These are phyloP conservation scores for Conomelus anceps DNA, from an alignment of 2,888 invertebrate species.

Conservation along the genomic window DNA sequence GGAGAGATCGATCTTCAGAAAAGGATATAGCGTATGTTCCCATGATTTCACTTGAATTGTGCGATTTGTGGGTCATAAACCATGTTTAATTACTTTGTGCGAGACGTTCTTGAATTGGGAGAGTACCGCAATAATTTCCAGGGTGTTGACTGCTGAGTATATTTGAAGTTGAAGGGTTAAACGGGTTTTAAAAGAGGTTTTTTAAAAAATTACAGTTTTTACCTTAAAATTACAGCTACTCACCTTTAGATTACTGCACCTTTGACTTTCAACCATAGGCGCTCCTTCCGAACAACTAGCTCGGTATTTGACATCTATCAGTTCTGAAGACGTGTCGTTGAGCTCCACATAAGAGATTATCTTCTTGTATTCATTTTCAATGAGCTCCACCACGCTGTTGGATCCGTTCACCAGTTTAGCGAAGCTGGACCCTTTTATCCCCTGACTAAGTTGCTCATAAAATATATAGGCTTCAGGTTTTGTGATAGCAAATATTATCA, in stretches of 20 bases:
- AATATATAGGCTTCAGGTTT: not conserved
- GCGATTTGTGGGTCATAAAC: not conserved
- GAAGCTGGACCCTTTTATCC: constrained; percentile 89
- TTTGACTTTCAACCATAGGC: constrained; percentile 61
- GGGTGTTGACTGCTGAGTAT: too few species aligned
- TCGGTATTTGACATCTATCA: not conserved
- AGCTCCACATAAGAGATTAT: constrained; percentile 41
- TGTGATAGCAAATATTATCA: not conserved
- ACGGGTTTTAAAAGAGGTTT: too few species aligned
- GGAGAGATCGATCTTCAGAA: not conserved
- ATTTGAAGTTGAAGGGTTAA: too few species aligned
- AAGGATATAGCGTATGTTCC: not conserved
- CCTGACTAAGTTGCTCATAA: constrained; percentile 73
- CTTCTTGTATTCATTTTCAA: constrained; percentile 79
- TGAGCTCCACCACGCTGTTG: constrained; percentile 90
- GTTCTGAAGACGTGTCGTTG: not conserved
- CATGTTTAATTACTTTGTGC: not conserved
- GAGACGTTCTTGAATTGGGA: not conserved
- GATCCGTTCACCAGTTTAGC: constrained; percentile 89
- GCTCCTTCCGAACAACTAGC: constrained; percentile 45
- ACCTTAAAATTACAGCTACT: not conserved
- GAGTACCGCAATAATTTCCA: not conserved
- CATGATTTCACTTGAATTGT: not conserved
- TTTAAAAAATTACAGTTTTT: too few species aligned
- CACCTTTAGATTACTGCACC: constrained; percentile 75